Percentiles rank a stretch among this genome's conserved stretches.
Evolutionary conservation across 2,888 invertebrate genomes (phyloP).

Genomic region (Drosophila paracracens): DNA sequence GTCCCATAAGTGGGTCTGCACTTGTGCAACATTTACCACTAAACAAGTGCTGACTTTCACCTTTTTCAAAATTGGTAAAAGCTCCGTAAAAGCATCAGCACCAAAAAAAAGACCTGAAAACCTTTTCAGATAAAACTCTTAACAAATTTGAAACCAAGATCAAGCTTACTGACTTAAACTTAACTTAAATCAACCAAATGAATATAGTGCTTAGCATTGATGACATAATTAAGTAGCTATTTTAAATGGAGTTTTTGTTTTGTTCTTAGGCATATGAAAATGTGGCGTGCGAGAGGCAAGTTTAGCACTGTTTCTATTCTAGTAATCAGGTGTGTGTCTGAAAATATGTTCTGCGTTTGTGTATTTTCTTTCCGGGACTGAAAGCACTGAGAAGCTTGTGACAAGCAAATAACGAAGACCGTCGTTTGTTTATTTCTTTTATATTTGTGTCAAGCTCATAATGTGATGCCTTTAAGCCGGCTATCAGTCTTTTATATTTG

Average conservation of each 20-base stretch:
- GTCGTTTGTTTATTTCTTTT: slow-evolving; percentile 59
- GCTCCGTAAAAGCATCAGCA: background rate
- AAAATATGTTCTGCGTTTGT: slow-evolving; percentile 8
- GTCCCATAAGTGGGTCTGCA: slow-evolving; percentile 1
- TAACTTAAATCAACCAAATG: too few species aligned
- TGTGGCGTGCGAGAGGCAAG: background rate
- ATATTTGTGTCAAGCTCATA: slow-evolving; percentile 70
- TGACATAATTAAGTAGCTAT: background rate
- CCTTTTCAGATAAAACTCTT: background rate
- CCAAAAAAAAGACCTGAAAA: background rate
- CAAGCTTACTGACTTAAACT: background rate
- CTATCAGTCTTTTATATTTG: slow-evolving; percentile 73
- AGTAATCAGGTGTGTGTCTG: slow-evolving; percentile 6
- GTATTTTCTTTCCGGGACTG: slow-evolving; percentile 13
- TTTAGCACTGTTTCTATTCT: slow-evolving; percentile 2
- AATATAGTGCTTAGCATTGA: too few species aligned
- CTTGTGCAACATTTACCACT: slow-evolving; percentile 1
- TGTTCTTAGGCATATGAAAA: background rate
- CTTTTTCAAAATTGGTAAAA: background rate
- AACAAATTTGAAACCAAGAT: background rate
- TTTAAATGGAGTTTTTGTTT: background rate
- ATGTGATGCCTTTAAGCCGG: slow-evolving; percentile 71
- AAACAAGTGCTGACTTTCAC: slow-evolving; percentile 1
- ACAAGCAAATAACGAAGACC: slow-evolving; percentile 53
- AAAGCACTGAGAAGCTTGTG: slow-evolving; percentile 28